Percentiles rank a stretch among this genome's conserved stretches.
Evolutionary conservation across 2,113 vertebrate species (phyloP).

Genomic region (Osmerus eperlanus): DNA sequence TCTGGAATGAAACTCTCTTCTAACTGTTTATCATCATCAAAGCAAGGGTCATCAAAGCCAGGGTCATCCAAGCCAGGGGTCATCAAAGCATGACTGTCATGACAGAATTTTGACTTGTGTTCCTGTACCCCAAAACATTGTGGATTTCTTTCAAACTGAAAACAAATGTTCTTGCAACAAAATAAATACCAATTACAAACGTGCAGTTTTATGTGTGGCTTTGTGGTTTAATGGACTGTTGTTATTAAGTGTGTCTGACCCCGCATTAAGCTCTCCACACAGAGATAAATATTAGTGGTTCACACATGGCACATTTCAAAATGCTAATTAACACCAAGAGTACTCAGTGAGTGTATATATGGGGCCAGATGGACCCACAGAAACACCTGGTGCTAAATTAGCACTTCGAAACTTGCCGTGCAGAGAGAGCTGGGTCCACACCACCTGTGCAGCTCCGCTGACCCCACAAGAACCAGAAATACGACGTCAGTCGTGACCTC

Average conservation of each 20-base stretch:
- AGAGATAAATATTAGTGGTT: no score
- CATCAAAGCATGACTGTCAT: neutral
- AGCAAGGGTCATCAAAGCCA: neutral
- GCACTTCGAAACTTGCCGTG: no score
- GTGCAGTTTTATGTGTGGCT: neutral
- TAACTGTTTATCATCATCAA: neutral
- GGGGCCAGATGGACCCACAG: no score
- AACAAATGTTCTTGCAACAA: constrained; percentile 30
- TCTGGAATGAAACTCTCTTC: neutral
- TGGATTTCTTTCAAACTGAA: constrained; percentile 22
- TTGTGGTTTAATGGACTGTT: neutral
- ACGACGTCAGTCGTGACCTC: no score
- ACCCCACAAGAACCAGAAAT: no score
- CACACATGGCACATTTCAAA: no score
- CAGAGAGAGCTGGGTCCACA: no score
- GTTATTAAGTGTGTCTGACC: neutral
- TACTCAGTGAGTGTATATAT: no score
- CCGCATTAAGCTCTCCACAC: no score
- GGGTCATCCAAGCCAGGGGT: neutral
- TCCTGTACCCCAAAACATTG: neutral
- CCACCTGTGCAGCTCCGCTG: no score
- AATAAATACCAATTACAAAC: constrained; percentile 50
- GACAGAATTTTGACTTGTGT: neutral
- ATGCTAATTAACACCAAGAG: no score
- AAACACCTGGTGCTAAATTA: no score